Conservation (phyloP, 2,113 vertebrate species). For the Astur gentilis region DNA sequence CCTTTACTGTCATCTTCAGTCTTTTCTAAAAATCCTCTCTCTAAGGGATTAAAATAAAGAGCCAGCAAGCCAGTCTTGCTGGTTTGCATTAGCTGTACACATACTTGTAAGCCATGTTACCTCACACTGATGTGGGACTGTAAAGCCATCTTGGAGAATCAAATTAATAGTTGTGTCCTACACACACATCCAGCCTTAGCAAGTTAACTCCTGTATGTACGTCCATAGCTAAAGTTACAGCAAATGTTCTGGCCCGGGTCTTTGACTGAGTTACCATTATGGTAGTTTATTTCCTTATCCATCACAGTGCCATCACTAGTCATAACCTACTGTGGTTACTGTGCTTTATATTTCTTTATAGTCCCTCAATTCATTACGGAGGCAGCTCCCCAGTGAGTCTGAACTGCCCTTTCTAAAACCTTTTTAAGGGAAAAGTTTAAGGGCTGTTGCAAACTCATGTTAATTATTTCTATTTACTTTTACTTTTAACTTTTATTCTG, state of each 20-base stretch:
- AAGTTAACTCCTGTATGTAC: not conserved
- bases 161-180: not conserved
- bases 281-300: not conserved
- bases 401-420: not conserved
- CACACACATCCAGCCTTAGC: not conserved
- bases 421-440: not conserved
- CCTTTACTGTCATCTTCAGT: not conserved
- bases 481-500: not conserved
- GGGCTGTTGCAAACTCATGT: not conserved
- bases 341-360: not conserved
- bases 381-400: not conserved
- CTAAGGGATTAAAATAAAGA: not conserved
- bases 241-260: not conserved
- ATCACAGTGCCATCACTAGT: no score
- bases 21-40: not conserved
- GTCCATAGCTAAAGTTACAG: not conserved
- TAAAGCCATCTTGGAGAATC: not conserved
- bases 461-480: not conserved
- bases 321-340: not conserved
- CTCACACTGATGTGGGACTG: not conserved
- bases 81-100: not conserved
- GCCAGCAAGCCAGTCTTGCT: not conserved
- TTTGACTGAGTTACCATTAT: not conserved
- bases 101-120: not conserved
- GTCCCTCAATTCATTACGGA: not conserved